Conservation (phyloP, 2,888 invertebrate genomes). For the Balanococcus diminutus region DNA sequence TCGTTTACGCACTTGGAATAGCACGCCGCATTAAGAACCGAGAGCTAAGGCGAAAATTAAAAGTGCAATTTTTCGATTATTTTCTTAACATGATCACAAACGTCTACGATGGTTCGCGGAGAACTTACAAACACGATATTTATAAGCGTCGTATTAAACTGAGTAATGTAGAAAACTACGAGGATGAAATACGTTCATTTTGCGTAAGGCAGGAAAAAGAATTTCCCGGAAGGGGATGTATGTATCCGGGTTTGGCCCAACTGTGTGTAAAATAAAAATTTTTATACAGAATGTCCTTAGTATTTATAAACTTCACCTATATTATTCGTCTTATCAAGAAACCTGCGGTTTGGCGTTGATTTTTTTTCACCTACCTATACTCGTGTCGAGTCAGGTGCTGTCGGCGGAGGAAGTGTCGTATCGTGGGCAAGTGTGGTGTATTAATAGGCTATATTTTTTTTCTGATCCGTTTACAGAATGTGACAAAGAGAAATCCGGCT, state of each 20-base stretch:
- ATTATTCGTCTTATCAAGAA: background rate
- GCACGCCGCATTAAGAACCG: background rate
- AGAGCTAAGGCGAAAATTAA: background rate
- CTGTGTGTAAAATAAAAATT: conserved; percentile 57
- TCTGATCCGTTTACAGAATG: conserved; percentile 67
- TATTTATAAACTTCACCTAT: conserved; percentile 9
- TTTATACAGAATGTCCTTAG: conserved; percentile 26
- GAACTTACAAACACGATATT: conserved; percentile 3
- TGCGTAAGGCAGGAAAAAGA: conserved; percentile 55
- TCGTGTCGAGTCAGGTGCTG: background rate
- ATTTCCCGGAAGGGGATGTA: conserved; percentile 58
- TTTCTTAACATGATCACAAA: background rate
- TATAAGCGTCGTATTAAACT: conserved; percentile 23
- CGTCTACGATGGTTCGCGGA: background rate
- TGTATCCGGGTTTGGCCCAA: conserved; percentile 57
- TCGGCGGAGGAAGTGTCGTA: background rate
- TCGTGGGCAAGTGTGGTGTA: no score
- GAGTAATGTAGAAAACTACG: conserved; percentile 48
- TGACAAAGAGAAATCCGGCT: conserved; percentile 73
- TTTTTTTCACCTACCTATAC: background rate
- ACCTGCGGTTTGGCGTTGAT: background rate
- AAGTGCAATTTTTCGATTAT: background rate
- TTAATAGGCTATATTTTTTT: background rate
- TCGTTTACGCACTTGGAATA: background rate
- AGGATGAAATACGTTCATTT: conserved; percentile 52